These are phyloP conservation scores for Zalophus californianus DNA, from an alignment of 2,797 vertebrate genomes.

Conservation along the genomic window DNA sequence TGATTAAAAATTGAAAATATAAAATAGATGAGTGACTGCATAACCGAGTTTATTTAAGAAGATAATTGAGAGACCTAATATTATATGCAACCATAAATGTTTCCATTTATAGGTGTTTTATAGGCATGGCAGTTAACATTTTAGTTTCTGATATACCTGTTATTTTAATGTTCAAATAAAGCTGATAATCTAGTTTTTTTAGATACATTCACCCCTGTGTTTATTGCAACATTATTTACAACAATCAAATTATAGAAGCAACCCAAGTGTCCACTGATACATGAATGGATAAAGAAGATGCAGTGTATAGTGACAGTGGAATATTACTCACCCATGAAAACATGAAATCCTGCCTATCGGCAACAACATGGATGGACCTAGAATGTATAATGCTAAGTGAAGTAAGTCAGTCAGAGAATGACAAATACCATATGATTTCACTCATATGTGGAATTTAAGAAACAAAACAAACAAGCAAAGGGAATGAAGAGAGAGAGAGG, in stretches of 20 bases:
- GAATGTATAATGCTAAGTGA: not conserved
- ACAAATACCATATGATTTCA: not conserved
- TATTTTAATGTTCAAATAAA: not conserved
- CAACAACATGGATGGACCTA: not conserved
- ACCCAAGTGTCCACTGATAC: not conserved
- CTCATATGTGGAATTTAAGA: not conserved
- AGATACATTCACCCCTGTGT: not conserved
- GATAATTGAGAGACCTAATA: not conserved
- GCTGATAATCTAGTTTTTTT: not conserved
- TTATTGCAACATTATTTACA: not conserved
- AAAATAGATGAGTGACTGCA: constrained; percentile 45
- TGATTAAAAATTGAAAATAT: constrained; percentile 14
- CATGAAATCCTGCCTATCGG: not conserved
- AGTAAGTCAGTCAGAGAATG: not conserved
- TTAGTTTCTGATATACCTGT: not conserved
- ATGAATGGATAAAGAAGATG: not conserved
- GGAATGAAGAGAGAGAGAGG: not conserved
- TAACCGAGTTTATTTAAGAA: not conserved
- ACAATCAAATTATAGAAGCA: not conserved
- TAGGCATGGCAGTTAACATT: not conserved
- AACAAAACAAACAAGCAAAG: not conserved
- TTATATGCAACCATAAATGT: not conserved
- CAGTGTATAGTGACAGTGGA: not conserved
- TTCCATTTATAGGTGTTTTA: not conserved
- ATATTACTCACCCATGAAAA: not conserved